A percentile compares a stretch with the other conserved stretches of the same genome.
Conservation (phyloP, 2,888 invertebrate species). For the Chloroclysta siterata region DNA sequence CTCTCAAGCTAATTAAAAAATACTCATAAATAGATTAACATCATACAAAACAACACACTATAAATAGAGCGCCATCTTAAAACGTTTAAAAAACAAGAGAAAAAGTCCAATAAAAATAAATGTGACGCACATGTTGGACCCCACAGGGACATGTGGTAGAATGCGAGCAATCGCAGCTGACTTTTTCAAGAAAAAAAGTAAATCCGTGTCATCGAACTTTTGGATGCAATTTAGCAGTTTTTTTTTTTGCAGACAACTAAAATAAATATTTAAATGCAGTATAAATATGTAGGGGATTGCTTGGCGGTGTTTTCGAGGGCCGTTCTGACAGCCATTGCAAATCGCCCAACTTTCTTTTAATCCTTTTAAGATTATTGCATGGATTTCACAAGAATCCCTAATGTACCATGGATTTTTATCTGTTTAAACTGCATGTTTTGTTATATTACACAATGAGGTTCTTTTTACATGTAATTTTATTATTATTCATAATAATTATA, state of each 20-base stretch:
- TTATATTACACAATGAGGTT: no score
- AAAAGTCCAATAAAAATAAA: slow-evolving; percentile 24
- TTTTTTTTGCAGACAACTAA: not conserved
- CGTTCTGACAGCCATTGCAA: no score
- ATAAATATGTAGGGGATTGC: not conserved
- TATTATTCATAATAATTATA: no score
- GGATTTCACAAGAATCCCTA: no score
- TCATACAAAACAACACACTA: not conserved
- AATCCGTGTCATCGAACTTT: slow-evolving; percentile 42
- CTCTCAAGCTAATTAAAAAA: slow-evolving; percentile 20
- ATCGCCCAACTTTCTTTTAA: not conserved
- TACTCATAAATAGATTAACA: slow-evolving; percentile 28
- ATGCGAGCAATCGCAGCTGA: slow-evolving; percentile 62
- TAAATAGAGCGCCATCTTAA: slow-evolving; percentile 3
- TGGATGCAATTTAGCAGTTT: slow-evolving; percentile 4
- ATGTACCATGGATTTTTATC: no score
- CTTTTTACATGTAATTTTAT: no score
- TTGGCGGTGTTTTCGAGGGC: not conserved
- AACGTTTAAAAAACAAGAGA: slow-evolving; percentile 4
- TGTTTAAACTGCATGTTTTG: no score
- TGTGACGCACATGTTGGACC: slow-evolving; percentile 36
- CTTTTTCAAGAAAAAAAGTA: slow-evolving; percentile 47
- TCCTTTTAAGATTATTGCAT: not conserved
- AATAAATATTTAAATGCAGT: not conserved
- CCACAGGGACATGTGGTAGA: slow-evolving; percentile 60